Conservation (phyloP, 2,113 vertebrate genomes). For the Muscicapa adusta region DNA sequence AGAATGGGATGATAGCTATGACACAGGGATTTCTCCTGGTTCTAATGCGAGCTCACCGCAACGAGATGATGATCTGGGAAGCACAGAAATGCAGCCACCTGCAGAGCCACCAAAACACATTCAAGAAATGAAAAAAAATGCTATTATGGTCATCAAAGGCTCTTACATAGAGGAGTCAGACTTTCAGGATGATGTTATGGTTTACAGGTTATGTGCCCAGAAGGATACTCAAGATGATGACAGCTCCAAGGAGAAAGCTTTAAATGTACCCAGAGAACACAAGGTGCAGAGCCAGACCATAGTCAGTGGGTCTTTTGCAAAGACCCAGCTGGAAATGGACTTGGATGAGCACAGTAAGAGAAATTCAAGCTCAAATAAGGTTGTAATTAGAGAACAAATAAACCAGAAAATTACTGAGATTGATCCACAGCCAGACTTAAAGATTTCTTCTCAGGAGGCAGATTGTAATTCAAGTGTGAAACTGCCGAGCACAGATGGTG, state of each 20-base stretch:
- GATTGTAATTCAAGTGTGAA: constrained; percentile 51
- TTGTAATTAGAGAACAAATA: constrained; percentile 3
- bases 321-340: neutral
- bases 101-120: constrained; percentile 85
- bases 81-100: constrained; percentile 1
- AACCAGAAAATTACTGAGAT: neutral
- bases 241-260: neutral
- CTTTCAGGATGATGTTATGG: constrained; percentile 94
- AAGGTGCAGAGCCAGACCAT: neutral
- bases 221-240: constrained; percentile 77
- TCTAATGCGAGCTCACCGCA: constrained; percentile 56
- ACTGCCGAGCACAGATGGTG: constrained; percentile 47
- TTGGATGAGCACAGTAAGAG: constrained; percentile 39
- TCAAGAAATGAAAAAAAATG: constrained; percentile 90
- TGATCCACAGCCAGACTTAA: neutral
- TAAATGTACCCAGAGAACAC: neutral
- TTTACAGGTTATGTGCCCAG: constrained; percentile 89
- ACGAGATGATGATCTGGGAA: neutral
- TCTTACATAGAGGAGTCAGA: constrained; percentile 93
- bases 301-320: constrained; percentile 66
- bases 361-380: neutral
- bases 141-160: constrained; percentile 87
- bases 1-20: constrained; percentile 97
- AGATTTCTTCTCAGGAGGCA: neutral
- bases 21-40: constrained; percentile 79